Conservation (phyloP, 2,888 invertebrate genomes). For the Oasisia sp. region DNA sequence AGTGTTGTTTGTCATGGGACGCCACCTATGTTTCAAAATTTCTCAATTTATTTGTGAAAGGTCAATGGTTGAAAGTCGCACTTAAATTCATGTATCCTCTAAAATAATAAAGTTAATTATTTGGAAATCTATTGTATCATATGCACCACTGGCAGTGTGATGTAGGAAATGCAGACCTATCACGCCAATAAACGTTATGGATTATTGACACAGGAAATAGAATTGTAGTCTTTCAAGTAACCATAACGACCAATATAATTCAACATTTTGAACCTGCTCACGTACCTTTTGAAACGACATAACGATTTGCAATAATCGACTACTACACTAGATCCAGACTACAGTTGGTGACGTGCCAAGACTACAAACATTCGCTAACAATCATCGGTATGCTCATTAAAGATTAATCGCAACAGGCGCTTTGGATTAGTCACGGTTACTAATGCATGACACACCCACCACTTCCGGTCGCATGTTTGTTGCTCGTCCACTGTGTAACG, state of each 20-base stretch:
- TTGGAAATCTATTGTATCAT: too few relatives aligned
- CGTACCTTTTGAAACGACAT: background rate
- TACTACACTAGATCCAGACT: background rate
- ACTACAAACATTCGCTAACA: background rate
- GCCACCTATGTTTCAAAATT: too few relatives aligned
- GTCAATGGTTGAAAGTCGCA: too few relatives aligned
- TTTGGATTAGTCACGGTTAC: constrained; percentile 12
- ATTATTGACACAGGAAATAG: background rate
- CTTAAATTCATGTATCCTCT: too few relatives aligned
- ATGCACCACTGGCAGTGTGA: too few relatives aligned
- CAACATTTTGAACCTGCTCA: background rate
- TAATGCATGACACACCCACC: constrained; percentile 3
- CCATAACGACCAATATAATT: too few relatives aligned
- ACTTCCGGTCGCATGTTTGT: background rate
- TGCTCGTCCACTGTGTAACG: background rate
- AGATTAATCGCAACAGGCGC: constrained; percentile 1
- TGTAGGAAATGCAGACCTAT: background rate
- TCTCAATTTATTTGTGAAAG: too few relatives aligned
- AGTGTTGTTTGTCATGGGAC: too few relatives aligned
- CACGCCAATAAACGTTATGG: background rate
- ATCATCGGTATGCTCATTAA: background rate
- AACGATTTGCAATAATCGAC: background rate
- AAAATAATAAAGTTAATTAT: too few relatives aligned
- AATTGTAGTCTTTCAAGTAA: background rate
- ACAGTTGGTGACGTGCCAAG: background rate